phyloP scores from a whole-genome alignment of 92 coral and sea anemone species.

The Galaxea fascicularis region DNA sequence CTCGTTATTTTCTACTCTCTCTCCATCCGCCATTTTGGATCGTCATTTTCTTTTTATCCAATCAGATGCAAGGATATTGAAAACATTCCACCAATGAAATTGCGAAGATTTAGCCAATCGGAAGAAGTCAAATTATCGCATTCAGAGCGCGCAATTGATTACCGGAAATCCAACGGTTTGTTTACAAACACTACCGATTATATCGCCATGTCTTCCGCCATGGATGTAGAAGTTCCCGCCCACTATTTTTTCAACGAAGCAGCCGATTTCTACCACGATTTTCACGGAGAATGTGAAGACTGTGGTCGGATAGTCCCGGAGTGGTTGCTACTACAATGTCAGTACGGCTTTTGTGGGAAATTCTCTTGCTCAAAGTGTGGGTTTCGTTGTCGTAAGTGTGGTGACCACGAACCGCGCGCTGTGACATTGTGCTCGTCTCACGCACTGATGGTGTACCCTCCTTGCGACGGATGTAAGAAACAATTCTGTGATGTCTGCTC shows the following conservation, averaged over 20 bases:
- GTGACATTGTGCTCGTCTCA: slow-evolving; percentile 74
- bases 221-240: slow-evolving; percentile 36
- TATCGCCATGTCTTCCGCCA: slow-evolving; percentile 61
- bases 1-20: slow-evolving; percentile 21
- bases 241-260: slow-evolving; percentile 31
- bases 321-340: slow-evolving; percentile 82
- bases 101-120: slow-evolving; percentile 44
- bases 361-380: slow-evolving; percentile 81
- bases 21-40: slow-evolving; percentile 87
- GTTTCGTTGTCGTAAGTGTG: slow-evolving; percentile 80
- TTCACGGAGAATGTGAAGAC: slow-evolving; percentile 89
- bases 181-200: slow-evolving; percentile 47
- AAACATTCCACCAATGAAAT: slow-evolving; percentile 51
- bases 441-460: slow-evolving; percentile 74
- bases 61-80: slow-evolving; percentile 51
- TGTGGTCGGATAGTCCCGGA: slow-evolving; percentile 78
- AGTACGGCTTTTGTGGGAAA: slow-evolving; percentile 89
- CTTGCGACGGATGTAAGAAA: slow-evolving; percentile 70
- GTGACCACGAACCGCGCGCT: slow-evolving; percentile 72
- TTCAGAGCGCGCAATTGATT: slow-evolving; percentile 35
- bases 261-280: slow-evolving; percentile 31
- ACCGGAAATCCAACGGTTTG: slow-evolving; percentile 60
- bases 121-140: slow-evolving; percentile 9
- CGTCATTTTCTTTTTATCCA: slow-evolving; percentile 42
- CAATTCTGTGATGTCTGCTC: slow-evolving; percentile 90